Percentiles rank a stretch among this genome's conserved stretches.
These are phyloP conservation scores for Forbesichthys papilliferus DNA, from an alignment of 2,113 vertebrate genomes.

Conservation along the genomic window DNA sequence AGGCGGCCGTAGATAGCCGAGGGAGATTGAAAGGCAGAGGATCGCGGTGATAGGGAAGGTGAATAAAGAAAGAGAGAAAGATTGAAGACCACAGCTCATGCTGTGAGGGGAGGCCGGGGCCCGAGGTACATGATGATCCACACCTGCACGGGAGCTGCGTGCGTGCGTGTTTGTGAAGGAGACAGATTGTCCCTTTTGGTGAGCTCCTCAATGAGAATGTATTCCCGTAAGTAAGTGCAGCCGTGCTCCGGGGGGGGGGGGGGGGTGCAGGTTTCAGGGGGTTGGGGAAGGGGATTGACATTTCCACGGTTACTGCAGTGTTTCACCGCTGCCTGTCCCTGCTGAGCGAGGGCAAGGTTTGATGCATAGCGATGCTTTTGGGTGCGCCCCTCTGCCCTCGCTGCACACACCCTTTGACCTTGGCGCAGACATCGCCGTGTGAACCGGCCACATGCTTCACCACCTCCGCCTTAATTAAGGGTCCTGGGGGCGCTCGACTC, in stretches of 20 bases:
- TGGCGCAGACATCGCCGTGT: background rate
- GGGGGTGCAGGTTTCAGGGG: no score
- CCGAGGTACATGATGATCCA: constrained; percentile 24
- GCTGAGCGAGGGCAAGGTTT: background rate
- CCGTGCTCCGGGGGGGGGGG: no score
- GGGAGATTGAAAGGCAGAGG: constrained; percentile 9
- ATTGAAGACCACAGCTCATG: constrained; percentile 6
- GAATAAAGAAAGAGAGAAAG: constrained; percentile 3
- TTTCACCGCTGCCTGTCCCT: background rate
- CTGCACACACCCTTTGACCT: constrained; percentile 25
- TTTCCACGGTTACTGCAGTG: background rate
- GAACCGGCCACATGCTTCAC: background rate
- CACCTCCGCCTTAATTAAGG: constrained; percentile 21
- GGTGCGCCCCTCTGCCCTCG: background rate
- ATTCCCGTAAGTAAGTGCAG: constrained; percentile 19
- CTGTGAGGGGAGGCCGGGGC: background rate
- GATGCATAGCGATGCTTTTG: background rate
- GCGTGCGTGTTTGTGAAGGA: constrained; percentile 2
- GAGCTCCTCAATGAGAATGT: constrained; percentile 18
- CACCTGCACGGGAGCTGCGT: constrained; percentile 10
- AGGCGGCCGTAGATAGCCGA: background rate
- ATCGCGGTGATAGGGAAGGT: background rate
- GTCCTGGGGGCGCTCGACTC: background rate
- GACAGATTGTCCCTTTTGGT: constrained; percentile 26
- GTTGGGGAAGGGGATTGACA: no score